Conservation (phyloP, 2,888 invertebrate genomes). For the Amphipyra berbera region DNA sequence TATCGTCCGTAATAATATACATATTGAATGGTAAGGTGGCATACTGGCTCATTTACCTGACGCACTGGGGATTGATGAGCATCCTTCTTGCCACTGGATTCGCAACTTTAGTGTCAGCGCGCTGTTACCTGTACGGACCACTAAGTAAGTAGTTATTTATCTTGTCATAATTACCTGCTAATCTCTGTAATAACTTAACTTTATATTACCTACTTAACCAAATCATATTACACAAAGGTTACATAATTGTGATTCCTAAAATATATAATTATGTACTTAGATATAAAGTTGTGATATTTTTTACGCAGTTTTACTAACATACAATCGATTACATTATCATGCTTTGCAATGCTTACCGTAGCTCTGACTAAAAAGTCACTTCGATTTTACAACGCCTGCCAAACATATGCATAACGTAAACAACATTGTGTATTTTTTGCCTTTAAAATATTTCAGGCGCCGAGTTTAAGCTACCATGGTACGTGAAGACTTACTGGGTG, state of each 20-base stretch:
- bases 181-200: background rate
- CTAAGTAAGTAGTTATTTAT: slow-evolving; percentile 76
- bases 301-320: background rate
- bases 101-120: slow-evolving; percentile 75
- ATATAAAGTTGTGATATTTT: background rate
- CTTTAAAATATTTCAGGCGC: slow-evolving; percentile 69
- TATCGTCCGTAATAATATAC: slow-evolving; percentile 76
- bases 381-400: slow-evolving; percentile 4
- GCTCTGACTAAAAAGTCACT: background rate
- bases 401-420: background rate
- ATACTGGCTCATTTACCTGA: slow-evolving; percentile 88
- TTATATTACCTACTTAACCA: no score
- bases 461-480: slow-evolving; percentile 81
- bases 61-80: slow-evolving; percentile 87
- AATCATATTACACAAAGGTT: background rate
- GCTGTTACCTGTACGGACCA: slow-evolving; percentile 80
- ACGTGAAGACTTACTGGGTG: slow-evolving; percentile 83
- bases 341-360: background rate
- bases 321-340: background rate
- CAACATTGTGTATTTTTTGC: slow-evolving; percentile 24
- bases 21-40: slow-evolving; percentile 64
- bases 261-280: background rate
- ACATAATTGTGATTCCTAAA: slow-evolving; percentile 1
- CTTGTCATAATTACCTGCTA: background rate
- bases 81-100: slow-evolving; percentile 77